Base-by-base conservation (phyloP, 64 coral and sea anemone genomes). In the Montipora foliosa region DNA sequence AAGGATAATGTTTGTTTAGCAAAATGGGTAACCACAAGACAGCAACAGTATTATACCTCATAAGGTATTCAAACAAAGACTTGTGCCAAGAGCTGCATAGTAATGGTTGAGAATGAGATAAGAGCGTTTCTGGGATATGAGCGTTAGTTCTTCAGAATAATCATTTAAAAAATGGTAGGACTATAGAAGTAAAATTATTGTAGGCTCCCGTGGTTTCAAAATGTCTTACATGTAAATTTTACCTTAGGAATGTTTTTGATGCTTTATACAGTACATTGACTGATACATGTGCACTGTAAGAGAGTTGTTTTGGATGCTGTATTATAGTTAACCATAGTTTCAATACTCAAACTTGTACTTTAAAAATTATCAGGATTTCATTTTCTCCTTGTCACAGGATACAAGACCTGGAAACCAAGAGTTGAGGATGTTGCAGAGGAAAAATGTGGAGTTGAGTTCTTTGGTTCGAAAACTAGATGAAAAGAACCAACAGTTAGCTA, bases 381-480 rank as follows among this genome's bases (percentile, higher is more conserved):
- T 71, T 67, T 71, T n/a, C 17, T 78, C 47, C 12, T 16, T 78
- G 52, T 13, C 16, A n/a, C 9, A 95, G 93, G 96, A 98, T 45
- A 80, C 20, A 50, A 94, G 89, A 50, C 62, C 64, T 7, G 67
- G 22, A 29, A 84, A 17, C 74, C 78, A 92, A 45, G 93, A 97
- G 68, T 80, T 95, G 20, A 90, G 93, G 21, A 79, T 79, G 15
- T 70, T 97, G 13, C 96, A 89, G 44, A 97, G 96, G 83, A 91
- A 83, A 21, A 97, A 97, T 89, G 83, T 94, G 2, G 96, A 97
- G 47, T 78, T 97, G 5, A 97, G 96, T 60, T 97, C 96, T 62
- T 89, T 97, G 60, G 93, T 97, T 44, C 94, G 94, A 12, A 97
- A 97, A 72, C 61, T 97, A 22, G 96, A 97, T 92, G 96, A 97